A percentile compares a stretch with the other conserved stretches of the same genome.
Conservation (phyloP, 2,888 invertebrate genomes). For the Tipula confusa region DNA sequence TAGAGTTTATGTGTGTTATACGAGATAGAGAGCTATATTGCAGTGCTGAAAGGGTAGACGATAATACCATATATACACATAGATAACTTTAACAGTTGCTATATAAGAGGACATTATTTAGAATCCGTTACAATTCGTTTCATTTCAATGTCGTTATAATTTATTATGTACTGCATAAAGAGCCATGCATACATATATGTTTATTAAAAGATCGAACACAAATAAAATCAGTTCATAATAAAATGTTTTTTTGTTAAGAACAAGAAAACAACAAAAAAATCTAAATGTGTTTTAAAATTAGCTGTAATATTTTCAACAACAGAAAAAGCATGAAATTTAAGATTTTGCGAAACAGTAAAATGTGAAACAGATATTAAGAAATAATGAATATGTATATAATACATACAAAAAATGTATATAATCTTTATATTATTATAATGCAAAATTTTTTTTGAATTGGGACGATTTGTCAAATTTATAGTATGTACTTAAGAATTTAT, state of each 20-base stretch:
- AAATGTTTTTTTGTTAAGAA: background rate
- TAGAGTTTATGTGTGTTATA: background rate
- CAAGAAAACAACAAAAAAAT: background rate
- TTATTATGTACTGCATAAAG: background rate
- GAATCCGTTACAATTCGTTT: constrained; percentile 13
- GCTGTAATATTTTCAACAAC: constrained; percentile 7
- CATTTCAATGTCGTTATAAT: constrained; percentile 13
- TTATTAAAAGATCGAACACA: background rate
- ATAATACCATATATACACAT: background rate
- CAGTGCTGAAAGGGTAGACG: background rate
- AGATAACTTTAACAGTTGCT: background rate
- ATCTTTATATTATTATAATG: background rate
- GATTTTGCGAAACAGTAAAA: constrained; percentile 7
- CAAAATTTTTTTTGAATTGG: background rate
- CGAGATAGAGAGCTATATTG: background rate
- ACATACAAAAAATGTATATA: background rate
- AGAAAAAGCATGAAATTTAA: background rate
- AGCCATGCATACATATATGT: background rate
- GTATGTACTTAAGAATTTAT: no score
- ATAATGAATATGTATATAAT: background rate
- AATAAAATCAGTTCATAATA: background rate
- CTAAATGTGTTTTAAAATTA: constrained; percentile 12
- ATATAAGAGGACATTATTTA: constrained; percentile 5
- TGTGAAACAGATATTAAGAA: constrained; percentile 20
- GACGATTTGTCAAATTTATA: background rate